Conservation (phyloP, 2,888 invertebrate genomes). For the Epinotia ramella region DNA sequence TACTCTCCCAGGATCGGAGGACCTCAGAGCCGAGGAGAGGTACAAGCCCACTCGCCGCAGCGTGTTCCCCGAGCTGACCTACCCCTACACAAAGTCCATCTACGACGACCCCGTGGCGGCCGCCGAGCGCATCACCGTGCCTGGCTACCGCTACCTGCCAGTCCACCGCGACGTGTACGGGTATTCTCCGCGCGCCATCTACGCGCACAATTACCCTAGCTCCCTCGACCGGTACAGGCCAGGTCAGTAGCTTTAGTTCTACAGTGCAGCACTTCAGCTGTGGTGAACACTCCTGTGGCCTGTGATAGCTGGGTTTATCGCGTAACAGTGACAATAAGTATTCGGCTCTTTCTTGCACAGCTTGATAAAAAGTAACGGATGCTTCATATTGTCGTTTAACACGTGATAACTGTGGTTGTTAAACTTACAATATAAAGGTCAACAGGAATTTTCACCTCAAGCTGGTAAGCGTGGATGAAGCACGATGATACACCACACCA, state of each 20-base stretch:
- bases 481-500: constrained; percentile 17
- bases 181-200: constrained; percentile 94
- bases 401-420: background rate
- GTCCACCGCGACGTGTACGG: constrained; percentile 96
- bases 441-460: constrained; percentile 8
- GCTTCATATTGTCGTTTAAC: background rate
- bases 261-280: background rate
- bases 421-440: background rate
- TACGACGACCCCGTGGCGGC: constrained; percentile 93
- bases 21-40: constrained; percentile 95
- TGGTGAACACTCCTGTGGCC: background rate
- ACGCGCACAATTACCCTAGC: constrained; percentile 93
- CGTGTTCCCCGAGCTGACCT: constrained; percentile 91
- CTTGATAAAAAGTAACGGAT: background rate
- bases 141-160: constrained; percentile 96
- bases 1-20: constrained; percentile 92
- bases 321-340: background rate
- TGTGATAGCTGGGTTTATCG: background rate
- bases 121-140: constrained; percentile 93
- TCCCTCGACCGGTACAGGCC: constrained; percentile 92
- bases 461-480: background rate
- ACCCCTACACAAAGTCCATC: constrained; percentile 94
- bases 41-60: constrained; percentile 89
- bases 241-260: constrained; percentile 87
- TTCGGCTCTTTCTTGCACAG: background rate